Evolutionary conservation across 2,113 vertebrate species (phyloP).

Genomic region (Cynocephalus volans): DNA sequence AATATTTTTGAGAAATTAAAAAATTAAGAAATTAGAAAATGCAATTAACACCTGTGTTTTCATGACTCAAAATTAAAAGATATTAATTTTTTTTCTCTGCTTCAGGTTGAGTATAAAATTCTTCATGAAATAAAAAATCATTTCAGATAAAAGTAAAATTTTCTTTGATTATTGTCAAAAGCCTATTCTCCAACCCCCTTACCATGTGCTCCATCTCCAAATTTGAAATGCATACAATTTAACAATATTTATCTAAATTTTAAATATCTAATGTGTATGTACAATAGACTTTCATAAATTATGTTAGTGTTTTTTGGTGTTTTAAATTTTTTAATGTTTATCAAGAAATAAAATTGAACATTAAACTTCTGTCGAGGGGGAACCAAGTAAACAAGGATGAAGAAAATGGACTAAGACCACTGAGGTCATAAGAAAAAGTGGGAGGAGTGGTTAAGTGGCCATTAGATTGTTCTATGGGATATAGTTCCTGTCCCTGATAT

Average conservation of each 20-base stretch:
- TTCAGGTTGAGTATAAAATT: slow-evolving; percentile 11
- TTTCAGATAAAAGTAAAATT: slow-evolving; percentile 12
- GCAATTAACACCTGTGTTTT: background rate
- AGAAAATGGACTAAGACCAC: background rate
- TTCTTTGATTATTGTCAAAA: slow-evolving; percentile 19
- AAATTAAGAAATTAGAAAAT: slow-evolving; percentile 25
- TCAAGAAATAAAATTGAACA: slow-evolving; percentile 31
- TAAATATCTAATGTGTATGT: background rate
- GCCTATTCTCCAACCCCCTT: background rate
- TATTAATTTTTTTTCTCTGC: background rate
- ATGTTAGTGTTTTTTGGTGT: background rate
- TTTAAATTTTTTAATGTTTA: background rate
- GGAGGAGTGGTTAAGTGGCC: background rate
- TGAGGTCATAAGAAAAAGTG: background rate
- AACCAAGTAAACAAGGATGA: background rate
- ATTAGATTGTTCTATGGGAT: too few species aligned
- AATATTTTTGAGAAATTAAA: slow-evolving; percentile 15
- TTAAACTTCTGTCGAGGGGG: background rate
- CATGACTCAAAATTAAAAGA: slow-evolving; percentile 36
- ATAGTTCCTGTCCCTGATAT: background rate
- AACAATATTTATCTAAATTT: slow-evolving; percentile 1
- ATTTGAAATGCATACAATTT: background rate
- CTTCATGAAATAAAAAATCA: slow-evolving; percentile 32
- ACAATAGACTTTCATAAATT: background rate
- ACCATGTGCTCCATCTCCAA: background rate